Conservation (phyloP, 2,797 vertebrate genomes). For the Sebastes oblongus region DNA sequence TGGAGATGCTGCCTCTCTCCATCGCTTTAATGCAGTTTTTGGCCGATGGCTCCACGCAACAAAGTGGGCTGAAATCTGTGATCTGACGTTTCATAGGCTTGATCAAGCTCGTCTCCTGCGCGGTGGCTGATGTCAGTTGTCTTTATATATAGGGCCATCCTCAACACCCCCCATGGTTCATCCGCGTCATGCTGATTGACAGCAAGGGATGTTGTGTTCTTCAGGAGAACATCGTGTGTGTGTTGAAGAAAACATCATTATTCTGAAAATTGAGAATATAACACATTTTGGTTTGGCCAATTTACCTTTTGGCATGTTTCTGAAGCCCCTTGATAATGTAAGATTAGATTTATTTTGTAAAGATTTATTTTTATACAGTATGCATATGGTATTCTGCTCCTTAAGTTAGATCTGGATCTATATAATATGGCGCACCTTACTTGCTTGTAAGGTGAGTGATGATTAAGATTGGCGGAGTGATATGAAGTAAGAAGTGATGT, state of each 20-base stretch:
- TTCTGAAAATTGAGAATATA: neutral
- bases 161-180: neutral
- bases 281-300: neutral
- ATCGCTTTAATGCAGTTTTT: conserved; percentile 8
- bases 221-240: conserved; percentile 38
- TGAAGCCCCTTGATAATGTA: neutral
- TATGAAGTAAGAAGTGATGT: too few relatives aligned
- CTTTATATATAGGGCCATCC: conserved; percentile 49
- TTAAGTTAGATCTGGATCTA: too few relatives aligned
- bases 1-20: conserved; percentile 46
- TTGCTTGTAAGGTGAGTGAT: too few relatives aligned
- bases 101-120: neutral
- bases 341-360: too few relatives aligned
- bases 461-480: too few relatives aligned
- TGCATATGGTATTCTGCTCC: too few relatives aligned
- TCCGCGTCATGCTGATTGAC: conserved; percentile 56
- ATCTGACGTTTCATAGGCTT: neutral
- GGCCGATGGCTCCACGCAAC: neutral
- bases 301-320: neutral
- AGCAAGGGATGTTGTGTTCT: conserved; percentile 21
- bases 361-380: too few relatives aligned
- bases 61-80: neutral
- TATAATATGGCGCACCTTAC: too few relatives aligned
- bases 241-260: conserved; percentile 2
- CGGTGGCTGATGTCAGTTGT: conserved; percentile 11